Base-by-base conservation (phyloP, 2,113 vertebrate genomes). In the Stegostoma tigrinum region DNA sequence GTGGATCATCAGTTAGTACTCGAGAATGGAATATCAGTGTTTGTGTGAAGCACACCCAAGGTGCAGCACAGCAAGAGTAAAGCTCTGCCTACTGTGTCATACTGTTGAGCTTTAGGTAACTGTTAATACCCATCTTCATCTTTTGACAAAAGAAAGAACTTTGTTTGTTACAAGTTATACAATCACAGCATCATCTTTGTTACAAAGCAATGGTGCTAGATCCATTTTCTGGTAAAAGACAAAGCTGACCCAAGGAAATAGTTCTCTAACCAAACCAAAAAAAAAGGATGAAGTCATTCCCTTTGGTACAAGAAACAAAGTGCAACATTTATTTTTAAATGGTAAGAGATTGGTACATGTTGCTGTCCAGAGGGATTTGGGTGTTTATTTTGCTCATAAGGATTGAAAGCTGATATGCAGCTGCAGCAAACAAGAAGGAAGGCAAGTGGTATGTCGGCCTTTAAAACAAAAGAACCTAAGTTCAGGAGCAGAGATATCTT, bases 1-100 rank as follows among this genome's bases (percentile, higher is more conserved):
- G 89, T n/a, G 34, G 30, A 93, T 93, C 89, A 66, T 93, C 61
- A 93, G 38, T 93, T 66, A 93, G 89, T 23, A n/a, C 89, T 64
- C 7, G 61, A 66, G n/a, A 38, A 21, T 66, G 19, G 89, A 93
- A 93, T 93, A 15, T 7, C 15, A 23, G 61, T n/a, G 61, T 66
- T 61, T 10, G 34, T 34, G 23, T 93, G 7, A 66, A 93, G 61
- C 34, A 66, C 89, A 66, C n/a, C 89, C 61, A 64, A 90, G 17
- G 55, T 66, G 23, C 30, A 45, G 6, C 61, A 93, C 61, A 21
- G 34, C 64, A 66, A n/a, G 61, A 93, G 61, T 8, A 66, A 23
- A 93, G 61, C 61, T 67, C 17, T n/a, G 6, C 66, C 34, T 42
- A 23, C n/a, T 93, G 38, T 93, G 5, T 19, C 15, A 38, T 19